Evolutionary conservation across 2,797 vertebrate species (phyloP).

Genomic region (Girardinus metallicus): DNA sequence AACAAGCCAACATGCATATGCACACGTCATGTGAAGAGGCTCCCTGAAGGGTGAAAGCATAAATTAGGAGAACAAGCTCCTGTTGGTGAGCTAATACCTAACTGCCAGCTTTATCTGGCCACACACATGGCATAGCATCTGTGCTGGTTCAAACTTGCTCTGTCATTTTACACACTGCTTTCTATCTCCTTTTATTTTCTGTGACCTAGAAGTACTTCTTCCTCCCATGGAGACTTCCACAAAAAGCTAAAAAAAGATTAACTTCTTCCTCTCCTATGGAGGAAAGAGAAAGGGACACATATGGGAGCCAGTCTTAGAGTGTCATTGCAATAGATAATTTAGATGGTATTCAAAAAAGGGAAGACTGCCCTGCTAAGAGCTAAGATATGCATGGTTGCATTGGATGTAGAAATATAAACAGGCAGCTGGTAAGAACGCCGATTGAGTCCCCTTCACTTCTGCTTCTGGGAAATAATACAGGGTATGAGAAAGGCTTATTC

Average conservation of each 20-base stretch:
- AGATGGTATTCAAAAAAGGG: slow-evolving; percentile 50
- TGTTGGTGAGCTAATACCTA: slow-evolving; percentile 67
- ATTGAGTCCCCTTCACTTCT: slow-evolving; percentile 30
- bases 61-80: slow-evolving; percentile 56
- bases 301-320: slow-evolving; percentile 46
- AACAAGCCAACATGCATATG: neutral
- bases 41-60: slow-evolving; percentile 44
- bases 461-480: slow-evolving; percentile 25
- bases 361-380: slow-evolving; percentile 34
- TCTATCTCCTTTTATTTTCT: slow-evolving; percentile 33
- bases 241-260: slow-evolving; percentile 72
- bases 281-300: slow-evolving; percentile 43
- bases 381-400: slow-evolving; percentile 38
- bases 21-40: slow-evolving; percentile 6
- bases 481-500: slow-evolving; percentile 13
- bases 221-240: slow-evolving; percentile 66
- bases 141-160: slow-evolving; percentile 49
- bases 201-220: slow-evolving; percentile 76
- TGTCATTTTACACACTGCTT: slow-evolving; percentile 36
- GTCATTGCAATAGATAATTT: slow-evolving; percentile 71
- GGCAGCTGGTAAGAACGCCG: slow-evolving; percentile 18
- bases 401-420: slow-evolving; percentile 44
- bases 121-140: slow-evolving; percentile 50
- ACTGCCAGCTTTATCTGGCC: slow-evolving; percentile 60
- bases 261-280: slow-evolving; percentile 62